These are phyloP conservation scores for Salpingus planirostris DNA, from an alignment of 2,888 invertebrate genomes.

Conservation along the genomic window DNA sequence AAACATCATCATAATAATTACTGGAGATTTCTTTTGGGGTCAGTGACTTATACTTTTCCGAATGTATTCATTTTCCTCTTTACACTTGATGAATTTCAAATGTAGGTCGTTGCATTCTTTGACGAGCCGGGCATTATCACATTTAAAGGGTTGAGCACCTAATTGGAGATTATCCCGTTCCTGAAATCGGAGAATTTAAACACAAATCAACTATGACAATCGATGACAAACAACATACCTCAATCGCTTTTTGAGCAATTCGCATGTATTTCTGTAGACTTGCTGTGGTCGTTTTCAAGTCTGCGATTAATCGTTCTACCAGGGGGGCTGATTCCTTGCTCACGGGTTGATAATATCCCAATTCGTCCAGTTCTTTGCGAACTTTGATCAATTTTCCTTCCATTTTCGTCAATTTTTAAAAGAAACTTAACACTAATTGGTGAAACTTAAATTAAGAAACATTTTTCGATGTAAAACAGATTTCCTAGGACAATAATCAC, in stretches of 20 bases:
- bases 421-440: too few relatives aligned
- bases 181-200: conserved; percentile 31
- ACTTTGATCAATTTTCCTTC: conserved; percentile 21
- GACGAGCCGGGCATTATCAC: conserved; percentile 67
- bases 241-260: conserved; percentile 57
- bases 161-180: conserved; percentile 61
- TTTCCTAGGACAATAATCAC: too few relatives aligned
- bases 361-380: conserved; percentile 66
- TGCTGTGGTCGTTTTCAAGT: conserved; percentile 80
- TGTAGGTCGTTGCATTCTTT: conserved; percentile 69
- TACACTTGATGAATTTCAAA: conserved; percentile 53
- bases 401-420: too few relatives aligned
- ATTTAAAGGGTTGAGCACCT: conserved; percentile 70
- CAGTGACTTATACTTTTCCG: too few relatives aligned
- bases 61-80: conserved; percentile 55
- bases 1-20: conserved; percentile 7
- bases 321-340: conserved; percentile 69
- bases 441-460: too few relatives aligned
- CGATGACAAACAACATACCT: conserved; percentile 40
- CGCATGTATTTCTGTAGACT: conserved; percentile 77
- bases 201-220: conserved; percentile 5
- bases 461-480: too few relatives aligned
- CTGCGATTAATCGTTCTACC: conserved; percentile 70
- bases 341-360: conserved; percentile 73
- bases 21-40: too few relatives aligned